Percentiles rank a stretch among this genome's conserved stretches.
Evolutionary conservation across 2,113 vertebrate species (phyloP).

Genomic region (Stigmatopora nigra): DNA sequence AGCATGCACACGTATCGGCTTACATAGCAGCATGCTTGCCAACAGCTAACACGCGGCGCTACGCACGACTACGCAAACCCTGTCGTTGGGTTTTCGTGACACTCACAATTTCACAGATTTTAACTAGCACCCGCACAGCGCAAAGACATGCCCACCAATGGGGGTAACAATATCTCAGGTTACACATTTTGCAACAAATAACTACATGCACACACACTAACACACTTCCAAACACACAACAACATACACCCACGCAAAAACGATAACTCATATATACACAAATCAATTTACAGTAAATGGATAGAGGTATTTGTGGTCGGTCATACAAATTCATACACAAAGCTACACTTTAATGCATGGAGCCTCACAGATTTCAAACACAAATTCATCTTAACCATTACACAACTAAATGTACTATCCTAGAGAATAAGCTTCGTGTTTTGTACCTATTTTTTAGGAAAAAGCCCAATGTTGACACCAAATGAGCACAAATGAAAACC

Average conservation of each 20-base stretch:
- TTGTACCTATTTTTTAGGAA: too few species aligned
- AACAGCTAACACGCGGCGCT: conserved; percentile 50
- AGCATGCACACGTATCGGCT: conserved; percentile 36
- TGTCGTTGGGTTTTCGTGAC: conserved; percentile 67
- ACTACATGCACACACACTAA: background rate
- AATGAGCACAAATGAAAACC: too few species aligned
- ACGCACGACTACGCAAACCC: conserved; percentile 50
- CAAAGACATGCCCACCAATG: conserved; percentile 16
- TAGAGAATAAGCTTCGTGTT: too few species aligned
- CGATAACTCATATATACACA: too few species aligned
- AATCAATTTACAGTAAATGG: too few species aligned
- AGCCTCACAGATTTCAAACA: too few species aligned
- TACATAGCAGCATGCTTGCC: conserved; percentile 51
- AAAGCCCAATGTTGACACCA: too few species aligned
- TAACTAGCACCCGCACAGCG: conserved; percentile 47
- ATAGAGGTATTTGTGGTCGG: too few species aligned
- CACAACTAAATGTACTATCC: too few species aligned
- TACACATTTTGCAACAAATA: background rate
- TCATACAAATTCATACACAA: too few species aligned
- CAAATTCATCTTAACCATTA: too few species aligned
- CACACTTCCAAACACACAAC: background rate
- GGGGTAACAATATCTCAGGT: conserved; percentile 7
- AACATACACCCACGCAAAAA: background rate
- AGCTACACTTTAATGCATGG: too few species aligned
- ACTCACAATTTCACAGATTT: conserved; percentile 69